A percentile compares a stretch with the other conserved stretches of the same genome.
Evolutionary conservation across 2,888 invertebrate species (phyloP).

Genomic region (Thereva nobilitata): DNA sequence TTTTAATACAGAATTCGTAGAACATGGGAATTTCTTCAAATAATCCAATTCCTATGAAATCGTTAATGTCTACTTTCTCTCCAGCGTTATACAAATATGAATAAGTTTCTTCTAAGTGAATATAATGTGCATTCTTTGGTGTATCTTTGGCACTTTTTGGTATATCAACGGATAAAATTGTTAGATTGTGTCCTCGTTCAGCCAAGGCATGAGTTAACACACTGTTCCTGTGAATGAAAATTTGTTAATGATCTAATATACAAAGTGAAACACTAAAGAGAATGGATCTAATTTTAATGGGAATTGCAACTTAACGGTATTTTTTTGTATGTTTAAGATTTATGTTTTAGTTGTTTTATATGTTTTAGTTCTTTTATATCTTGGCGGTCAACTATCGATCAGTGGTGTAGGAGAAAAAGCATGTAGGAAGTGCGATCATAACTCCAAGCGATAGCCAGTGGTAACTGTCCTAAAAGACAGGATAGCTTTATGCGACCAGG

Average conservation of each 20-base stretch:
- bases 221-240: slow-evolving; percentile 26
- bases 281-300: background rate
- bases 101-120: slow-evolving; percentile 37
- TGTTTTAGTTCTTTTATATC: too few relatives aligned
- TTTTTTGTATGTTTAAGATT: too few relatives aligned
- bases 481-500: too few relatives aligned
- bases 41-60: slow-evolving; percentile 39
- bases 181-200: slow-evolving; percentile 42
- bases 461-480: too few relatives aligned
- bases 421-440: too few relatives aligned
- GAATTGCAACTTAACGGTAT: too few relatives aligned
- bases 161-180: slow-evolving; percentile 37
- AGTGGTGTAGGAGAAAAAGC: too few relatives aligned
- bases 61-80: background rate
- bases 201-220: slow-evolving; percentile 38
- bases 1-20: slow-evolving; percentile 38
- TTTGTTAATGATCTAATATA: background rate
- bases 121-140: slow-evolving; percentile 35
- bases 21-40: slow-evolving; percentile 37
- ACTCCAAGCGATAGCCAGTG: too few relatives aligned
- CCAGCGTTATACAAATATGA: background rate
- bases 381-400: too few relatives aligned
- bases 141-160: slow-evolving; percentile 12
- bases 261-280: background rate
- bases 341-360: too few relatives aligned